phyloP scores from a whole-genome alignment of 37 sponge, comb jelly and placozoan genomes.

The Cladorhizidae sp. region DNA sequence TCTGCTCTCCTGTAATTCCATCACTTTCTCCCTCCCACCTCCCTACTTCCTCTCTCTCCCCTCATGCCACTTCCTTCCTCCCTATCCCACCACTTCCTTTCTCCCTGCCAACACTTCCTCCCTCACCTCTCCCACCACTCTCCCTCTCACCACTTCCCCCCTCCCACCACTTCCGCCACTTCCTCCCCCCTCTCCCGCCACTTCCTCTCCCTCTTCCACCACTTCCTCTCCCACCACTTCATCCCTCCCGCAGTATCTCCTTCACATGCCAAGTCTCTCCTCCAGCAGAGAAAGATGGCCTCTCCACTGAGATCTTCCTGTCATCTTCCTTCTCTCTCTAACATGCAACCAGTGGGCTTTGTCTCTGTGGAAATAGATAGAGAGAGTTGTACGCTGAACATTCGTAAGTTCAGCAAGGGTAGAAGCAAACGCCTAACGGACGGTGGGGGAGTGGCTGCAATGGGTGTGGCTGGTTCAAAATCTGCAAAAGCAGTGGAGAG shows the following conservation, averaged over 20 bases:
- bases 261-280: too few relatives aligned
- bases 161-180: too few relatives aligned
- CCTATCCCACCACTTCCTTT: too few relatives aligned
- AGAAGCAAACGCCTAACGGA: background rate
- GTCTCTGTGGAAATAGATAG: constrained; percentile 67
- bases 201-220: background rate
- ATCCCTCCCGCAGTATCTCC: background rate
- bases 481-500: background rate
- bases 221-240: background rate
- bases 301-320: background rate
- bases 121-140: background rate
- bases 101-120: background rate
- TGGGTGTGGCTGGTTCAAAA: background rate
- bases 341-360: constrained; percentile 56
- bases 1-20: too few relatives aligned
- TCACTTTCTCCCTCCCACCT: too few relatives aligned
- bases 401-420: constrained; percentile 10
- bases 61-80: too few relatives aligned
- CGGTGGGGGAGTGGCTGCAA: background rate
- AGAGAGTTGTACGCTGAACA: constrained; percentile 35
- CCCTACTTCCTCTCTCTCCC: too few relatives aligned
- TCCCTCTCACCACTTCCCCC: too few relatives aligned
- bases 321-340: constrained; percentile 24
- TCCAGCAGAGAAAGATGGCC: background rate
- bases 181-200: background rate